Conservation (phyloP, 2,797 vertebrate species). For the Eulemur mongoz region DNA sequence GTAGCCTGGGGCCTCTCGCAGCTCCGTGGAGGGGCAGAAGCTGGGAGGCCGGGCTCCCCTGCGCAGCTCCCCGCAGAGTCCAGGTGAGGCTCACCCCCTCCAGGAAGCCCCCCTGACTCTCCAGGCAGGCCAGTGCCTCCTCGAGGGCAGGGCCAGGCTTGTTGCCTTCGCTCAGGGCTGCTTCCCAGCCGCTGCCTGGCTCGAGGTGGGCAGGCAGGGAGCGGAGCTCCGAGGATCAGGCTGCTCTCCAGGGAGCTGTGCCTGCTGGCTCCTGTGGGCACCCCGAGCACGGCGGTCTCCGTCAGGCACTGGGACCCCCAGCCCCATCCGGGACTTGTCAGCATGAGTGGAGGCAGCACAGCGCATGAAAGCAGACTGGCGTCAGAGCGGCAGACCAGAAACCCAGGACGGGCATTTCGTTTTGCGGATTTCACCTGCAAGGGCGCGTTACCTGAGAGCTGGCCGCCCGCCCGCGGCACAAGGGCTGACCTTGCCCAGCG, state of each 20-base stretch:
- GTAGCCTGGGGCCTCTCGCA: background rate
- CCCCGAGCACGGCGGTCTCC: background rate
- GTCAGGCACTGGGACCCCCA: background rate
- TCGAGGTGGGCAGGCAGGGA: no score
- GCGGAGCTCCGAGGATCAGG: no score
- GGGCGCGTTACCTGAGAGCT: rapidly evolving
- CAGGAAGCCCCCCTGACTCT: background rate
- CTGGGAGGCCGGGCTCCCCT: background rate
- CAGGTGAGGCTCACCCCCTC: background rate
- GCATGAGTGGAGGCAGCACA: background rate
- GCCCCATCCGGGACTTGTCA: background rate
- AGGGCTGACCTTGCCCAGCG: background rate
- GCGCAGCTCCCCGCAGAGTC: background rate
- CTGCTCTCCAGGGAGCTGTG: rapidly evolving
- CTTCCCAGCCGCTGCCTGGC: no score
- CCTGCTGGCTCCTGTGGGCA: background rate
- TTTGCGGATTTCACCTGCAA: no score
- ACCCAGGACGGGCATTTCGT: no score
- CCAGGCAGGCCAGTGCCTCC: background rate
- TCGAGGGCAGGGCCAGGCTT: background rate
- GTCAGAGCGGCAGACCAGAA: background rate
- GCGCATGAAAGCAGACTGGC: background rate
- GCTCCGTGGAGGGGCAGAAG: background rate
- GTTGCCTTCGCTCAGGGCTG: no score
- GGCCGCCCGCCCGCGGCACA: rapidly evolving